Conservation (phyloP, 2,113 vertebrate genomes). For the Otus sunia region DNA sequence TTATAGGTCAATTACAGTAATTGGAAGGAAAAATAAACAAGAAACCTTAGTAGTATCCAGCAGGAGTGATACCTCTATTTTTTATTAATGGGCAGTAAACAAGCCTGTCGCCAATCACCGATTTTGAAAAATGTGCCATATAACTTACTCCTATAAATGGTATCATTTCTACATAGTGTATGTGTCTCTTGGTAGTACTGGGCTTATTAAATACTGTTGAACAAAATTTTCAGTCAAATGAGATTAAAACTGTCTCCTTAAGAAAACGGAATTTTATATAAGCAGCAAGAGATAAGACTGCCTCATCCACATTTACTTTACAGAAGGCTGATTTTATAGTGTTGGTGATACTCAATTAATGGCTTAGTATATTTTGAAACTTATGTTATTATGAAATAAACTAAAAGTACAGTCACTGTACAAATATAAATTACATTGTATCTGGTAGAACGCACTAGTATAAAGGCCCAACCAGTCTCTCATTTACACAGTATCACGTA, state of each 20-base stretch:
- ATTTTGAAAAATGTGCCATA: slow-evolving; percentile 36
- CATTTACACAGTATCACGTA: not conserved
- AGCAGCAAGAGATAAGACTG: slow-evolving; percentile 32
- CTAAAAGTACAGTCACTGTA: not conserved
- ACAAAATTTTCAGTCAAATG: slow-evolving; percentile 43
- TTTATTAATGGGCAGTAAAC: slow-evolving; percentile 69
- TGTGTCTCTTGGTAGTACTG: slow-evolving; percentile 38
- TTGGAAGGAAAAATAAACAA: slow-evolving; percentile 51
- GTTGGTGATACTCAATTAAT: slow-evolving; percentile 31
- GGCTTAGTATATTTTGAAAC: not conserved
- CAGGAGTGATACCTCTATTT: slow-evolving; percentile 32
- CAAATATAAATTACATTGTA: not conserved
- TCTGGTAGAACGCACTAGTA: not conserved
- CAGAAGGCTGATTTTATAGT: slow-evolving; percentile 8
- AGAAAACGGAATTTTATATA: slow-evolving; percentile 56
- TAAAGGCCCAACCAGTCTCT: not conserved
- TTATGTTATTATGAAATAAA: not conserved
- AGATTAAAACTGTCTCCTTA: slow-evolving; percentile 61
- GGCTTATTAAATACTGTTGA: slow-evolving; percentile 62
- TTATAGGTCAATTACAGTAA: slow-evolving; percentile 60
- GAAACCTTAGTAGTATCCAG: not conserved
- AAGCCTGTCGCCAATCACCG: slow-evolving; percentile 40
- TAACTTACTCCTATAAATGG: slow-evolving; percentile 20
- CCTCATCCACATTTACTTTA: slow-evolving; percentile 4
- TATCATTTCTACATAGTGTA: not conserved